Evolutionary conservation across 2,797 vertebrate species (phyloP).

Genomic region (Orientallactaga sibirica): DNA sequence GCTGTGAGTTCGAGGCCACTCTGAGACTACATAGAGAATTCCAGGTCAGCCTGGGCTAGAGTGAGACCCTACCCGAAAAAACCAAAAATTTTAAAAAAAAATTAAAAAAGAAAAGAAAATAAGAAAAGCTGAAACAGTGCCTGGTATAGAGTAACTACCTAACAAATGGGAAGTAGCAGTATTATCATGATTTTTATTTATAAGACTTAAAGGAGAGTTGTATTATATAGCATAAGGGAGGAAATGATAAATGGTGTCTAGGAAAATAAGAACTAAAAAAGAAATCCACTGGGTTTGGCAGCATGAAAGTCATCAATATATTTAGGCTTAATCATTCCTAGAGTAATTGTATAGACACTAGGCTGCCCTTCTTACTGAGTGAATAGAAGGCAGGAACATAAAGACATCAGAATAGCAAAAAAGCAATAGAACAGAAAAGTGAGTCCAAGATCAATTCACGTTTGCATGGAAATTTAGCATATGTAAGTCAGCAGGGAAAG

Average conservation of each 20-base stretch:
- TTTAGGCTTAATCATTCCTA: conserved; percentile 48
- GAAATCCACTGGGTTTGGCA: not conserved
- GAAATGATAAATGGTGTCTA: conserved; percentile 21
- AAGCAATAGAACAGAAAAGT: conserved; percentile 33
- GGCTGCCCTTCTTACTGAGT: not conserved
- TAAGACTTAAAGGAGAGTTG: conserved; percentile 16
- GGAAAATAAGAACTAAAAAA: conserved; percentile 49
- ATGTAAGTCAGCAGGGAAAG: conserved; percentile 44
- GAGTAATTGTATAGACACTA: conserved; percentile 40
- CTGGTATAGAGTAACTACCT: conserved; percentile 35
- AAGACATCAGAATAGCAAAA: conserved; percentile 1
- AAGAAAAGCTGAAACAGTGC: not conserved
- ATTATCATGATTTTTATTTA: conserved; percentile 54
- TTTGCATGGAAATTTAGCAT: conserved; percentile 44
- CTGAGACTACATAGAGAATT: no score
- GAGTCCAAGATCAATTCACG: conserved; percentile 20
- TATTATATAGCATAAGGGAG: conserved; percentile 25
- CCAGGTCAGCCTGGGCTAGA: no score
- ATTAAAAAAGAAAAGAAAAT: not conserved
- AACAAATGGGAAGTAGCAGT: conserved; percentile 22
- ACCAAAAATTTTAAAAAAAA: no score
- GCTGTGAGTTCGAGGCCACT: no score
- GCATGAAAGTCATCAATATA: conserved; percentile 14
- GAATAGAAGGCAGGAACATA: conserved; percentile 7
- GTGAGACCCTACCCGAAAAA: no score